Evolutionary conservation across 2,797 vertebrate genomes (phyloP).

Genomic region (Glyptemys insculpta): DNA sequence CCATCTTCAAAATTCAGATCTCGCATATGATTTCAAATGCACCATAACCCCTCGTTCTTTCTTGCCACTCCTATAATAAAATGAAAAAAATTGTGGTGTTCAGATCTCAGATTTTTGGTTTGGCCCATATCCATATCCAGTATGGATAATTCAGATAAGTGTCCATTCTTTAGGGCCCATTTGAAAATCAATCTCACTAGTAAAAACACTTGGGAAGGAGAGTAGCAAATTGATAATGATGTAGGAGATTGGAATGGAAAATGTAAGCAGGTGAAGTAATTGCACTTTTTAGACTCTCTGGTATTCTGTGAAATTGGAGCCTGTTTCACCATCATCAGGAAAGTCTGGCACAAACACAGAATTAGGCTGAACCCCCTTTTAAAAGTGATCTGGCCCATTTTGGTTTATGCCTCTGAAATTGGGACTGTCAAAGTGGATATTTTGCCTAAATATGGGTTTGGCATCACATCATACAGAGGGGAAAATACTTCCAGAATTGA

Average conservation of each 20-base stretch:
- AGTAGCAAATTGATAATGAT: rapidly evolving
- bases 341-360: neutral
- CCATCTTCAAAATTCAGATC: neutral
- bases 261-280: neutral
- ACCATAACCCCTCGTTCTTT: rapidly evolving
- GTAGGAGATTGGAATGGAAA: neutral
- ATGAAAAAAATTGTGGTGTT: neutral
- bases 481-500: neutral
- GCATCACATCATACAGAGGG: neutral
- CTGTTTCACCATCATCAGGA: neutral
- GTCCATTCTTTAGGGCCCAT: neutral
- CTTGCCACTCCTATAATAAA: neutral
- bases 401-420: neutral
- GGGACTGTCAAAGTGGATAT: neutral
- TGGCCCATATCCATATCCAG: neutral
- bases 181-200: neutral
- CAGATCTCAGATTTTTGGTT: neutral
- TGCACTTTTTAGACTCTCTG: neutral
- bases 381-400: neutral
- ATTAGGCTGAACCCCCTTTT: neutral
- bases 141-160: neutral
- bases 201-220: neutral
- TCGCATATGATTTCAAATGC: neutral
- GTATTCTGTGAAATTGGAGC: neutral
- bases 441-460: neutral